Evolutionary conservation across 2,888 invertebrate species (phyloP), one percentile per base, ranked within the genome.

Genomic region (Bhutanitis thaidina): DNA sequence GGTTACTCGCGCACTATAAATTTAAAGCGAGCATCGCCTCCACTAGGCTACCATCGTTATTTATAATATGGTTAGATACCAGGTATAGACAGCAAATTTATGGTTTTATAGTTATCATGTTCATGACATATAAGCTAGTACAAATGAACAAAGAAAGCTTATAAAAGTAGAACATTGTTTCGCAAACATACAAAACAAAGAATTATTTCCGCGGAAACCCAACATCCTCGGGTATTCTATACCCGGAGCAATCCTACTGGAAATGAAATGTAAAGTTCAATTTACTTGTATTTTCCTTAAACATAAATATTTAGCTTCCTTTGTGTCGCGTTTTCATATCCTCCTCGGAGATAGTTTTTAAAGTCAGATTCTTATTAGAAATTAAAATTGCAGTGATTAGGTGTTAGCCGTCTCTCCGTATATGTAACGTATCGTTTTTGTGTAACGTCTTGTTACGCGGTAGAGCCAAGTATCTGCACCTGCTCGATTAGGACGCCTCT

Each of bases 251-350:
- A 56, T 59, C 53, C 53, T 51, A 51, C 50, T 34, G 48, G 57
- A 58, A 59, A 63, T 57, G 61, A 55, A 62, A 63, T 62, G 61
- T 57, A 61, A 63, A 63, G 59, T 62, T 58, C 62, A 58, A 61
- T 62, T 59, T 62, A 51, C 54, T 61, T 58, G 44, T 50, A 44
- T 50, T 50, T 44, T 44, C 44, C 13, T 38, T 10, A 39, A 15
- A 57, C 52, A 56, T 48, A 57, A 62, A 57, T 57, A 48, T 54
- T 52, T 57, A 57, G 38, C 49, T 56, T 54, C 54, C 55, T 49
- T 52, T 52, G 51, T 53, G 45, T 41, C 15, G 45, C 25, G 16
- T 54, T 50, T 41, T 37, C 29, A 20, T 45, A 45, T 50, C 49
- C 43, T 43, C 5, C 5, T 34, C 12, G 7, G 7, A 34, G 7